phyloP scores from a whole-genome alignment of 2,797 vertebrate species.

The Sciaenops ocellatus region DNA sequence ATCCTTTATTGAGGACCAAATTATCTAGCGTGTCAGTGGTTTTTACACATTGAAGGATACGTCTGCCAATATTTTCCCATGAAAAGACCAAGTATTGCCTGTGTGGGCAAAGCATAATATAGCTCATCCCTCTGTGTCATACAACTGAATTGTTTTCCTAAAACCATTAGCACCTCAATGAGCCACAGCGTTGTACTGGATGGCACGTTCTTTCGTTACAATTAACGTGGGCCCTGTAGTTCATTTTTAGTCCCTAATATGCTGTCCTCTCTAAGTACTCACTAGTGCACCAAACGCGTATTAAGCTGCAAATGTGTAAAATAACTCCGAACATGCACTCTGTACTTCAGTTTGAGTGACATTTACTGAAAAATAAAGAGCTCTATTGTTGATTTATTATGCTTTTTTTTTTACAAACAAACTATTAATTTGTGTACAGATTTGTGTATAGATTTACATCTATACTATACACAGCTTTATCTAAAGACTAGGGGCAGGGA shows the following conservation, averaged over 20 bases:
- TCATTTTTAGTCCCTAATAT: neutral
- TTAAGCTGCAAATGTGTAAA: neutral
- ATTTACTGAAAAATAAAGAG: neutral
- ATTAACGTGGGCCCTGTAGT: neutral
- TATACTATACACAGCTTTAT: neutral
- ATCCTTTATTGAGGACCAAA: neutral
- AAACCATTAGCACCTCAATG: neutral
- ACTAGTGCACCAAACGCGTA: neutral
- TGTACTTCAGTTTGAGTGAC: neutral
- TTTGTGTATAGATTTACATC: neutral
- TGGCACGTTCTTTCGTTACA: neutral
- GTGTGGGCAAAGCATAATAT: neutral
- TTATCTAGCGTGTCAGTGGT: neutral
- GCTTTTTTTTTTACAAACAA: too few relatives aligned
- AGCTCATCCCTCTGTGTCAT: neutral
- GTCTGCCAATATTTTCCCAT: neutral
- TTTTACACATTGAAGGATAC: neutral
- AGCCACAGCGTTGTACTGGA: neutral
- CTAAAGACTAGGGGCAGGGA: neutral
- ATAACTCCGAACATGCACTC: neutral
- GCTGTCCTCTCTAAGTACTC: neutral
- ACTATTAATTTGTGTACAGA: neutral
- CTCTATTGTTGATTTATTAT: neutral
- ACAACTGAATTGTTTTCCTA: neutral
- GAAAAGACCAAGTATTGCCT: neutral